phyloP scores from a whole-genome alignment of 2,113 vertebrate genomes.

The Danionella cerebrum region DNA sequence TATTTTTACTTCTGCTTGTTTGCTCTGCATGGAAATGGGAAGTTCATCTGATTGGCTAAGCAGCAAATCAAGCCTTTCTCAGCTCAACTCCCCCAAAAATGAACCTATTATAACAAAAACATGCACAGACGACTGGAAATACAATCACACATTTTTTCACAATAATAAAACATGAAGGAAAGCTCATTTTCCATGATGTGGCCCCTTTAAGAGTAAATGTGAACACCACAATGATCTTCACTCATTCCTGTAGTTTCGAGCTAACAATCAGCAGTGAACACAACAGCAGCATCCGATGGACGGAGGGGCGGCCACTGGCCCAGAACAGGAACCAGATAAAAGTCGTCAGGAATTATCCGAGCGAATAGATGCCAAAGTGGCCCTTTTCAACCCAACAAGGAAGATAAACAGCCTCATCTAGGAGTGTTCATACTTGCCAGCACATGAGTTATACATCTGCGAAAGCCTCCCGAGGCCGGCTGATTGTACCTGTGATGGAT shows the following conservation, averaged over 20 bases:
- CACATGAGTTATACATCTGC: slow-evolving; percentile 24
- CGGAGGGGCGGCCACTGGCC: neutral
- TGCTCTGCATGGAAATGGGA: too few species aligned
- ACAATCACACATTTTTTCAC: too few species aligned
- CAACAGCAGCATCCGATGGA: slow-evolving; percentile 3
- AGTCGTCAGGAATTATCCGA: slow-evolving; percentile 10
- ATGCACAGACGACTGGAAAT: too few species aligned
- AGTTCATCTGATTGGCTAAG: too few species aligned
- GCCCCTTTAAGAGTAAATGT: too few species aligned
- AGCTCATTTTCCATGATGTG: too few species aligned
- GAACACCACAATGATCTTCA: too few species aligned
- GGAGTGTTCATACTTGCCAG: slow-evolving; percentile 26
- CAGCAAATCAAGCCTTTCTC: too few species aligned
- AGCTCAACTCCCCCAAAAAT: too few species aligned
- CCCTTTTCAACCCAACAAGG: slow-evolving; percentile 2
- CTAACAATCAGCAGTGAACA: neutral
- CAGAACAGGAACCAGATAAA: slow-evolving; percentile 4
- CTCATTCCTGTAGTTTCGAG: neutral
- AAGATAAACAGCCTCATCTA: slow-evolving; percentile 27
- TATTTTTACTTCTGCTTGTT: too few species aligned
- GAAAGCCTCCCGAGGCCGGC: slow-evolving; percentile 6
- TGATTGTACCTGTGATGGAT: slow-evolving; percentile 25
- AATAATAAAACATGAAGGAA: too few species aligned
- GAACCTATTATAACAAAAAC: too few species aligned
- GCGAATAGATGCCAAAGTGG: slow-evolving; percentile 11